These are phyloP conservation scores for Encarsia formosa DNA, from an alignment of 2,888 invertebrate genomes.

Conservation along the genomic window DNA sequence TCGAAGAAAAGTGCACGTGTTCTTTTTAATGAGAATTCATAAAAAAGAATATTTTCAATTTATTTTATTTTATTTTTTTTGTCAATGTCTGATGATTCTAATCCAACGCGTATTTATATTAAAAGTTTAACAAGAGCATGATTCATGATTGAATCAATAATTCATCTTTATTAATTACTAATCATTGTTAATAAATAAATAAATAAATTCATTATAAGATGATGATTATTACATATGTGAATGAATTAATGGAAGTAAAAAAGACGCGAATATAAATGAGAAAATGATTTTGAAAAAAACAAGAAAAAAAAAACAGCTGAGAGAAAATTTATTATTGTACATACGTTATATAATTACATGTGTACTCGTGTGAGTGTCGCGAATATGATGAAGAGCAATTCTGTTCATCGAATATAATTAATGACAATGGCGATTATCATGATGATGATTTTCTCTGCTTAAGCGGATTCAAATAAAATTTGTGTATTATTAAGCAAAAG, in stretches of 20 bases:
- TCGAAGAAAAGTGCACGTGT: too few species aligned
- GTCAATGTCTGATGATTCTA: too few species aligned
- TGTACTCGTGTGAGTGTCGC: conserved; percentile 29
- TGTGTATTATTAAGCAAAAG: conserved; percentile 54
- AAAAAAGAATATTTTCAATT: too few species aligned
- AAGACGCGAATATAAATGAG: background rate
- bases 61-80: too few species aligned
- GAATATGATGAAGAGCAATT: conserved; percentile 28
- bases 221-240: too few species aligned
- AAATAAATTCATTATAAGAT: too few species aligned
- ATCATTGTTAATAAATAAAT: too few species aligned
- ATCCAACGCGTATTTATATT: too few species aligned
- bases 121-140: too few species aligned
- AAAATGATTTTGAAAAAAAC: conserved; percentile 29
- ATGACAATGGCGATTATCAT: conserved; percentile 27
- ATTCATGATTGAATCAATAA: too few species aligned
- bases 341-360: conserved; percentile 30
- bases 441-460: conserved; percentile 50
- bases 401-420: conserved; percentile 27
- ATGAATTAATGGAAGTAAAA: conserved; percentile 17
- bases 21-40: too few species aligned
- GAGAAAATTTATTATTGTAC: conserved; percentile 28
- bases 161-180: too few species aligned
- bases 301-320: conserved; percentile 27
- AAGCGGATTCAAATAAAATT: conserved; percentile 53